Conservation (phyloP, 1,140 invertebrate species). For the Ceratina japonica region DNA sequence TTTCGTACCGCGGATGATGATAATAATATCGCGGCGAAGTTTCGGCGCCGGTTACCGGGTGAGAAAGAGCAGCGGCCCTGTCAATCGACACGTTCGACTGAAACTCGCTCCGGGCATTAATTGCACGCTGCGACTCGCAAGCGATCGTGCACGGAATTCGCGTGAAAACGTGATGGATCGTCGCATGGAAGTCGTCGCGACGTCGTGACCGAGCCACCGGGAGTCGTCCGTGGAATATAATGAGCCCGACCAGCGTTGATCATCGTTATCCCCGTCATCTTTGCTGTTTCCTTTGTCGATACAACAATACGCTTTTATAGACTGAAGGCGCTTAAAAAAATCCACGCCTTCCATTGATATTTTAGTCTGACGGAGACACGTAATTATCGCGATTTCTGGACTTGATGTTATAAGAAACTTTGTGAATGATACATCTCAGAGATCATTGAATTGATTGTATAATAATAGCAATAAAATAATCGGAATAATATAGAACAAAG, state of each 20-base stretch:
- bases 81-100: slow-evolving; percentile 11
- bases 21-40: slow-evolving; percentile 3
- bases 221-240: slow-evolving; percentile 54
- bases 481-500: too few relatives aligned
- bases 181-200: slow-evolving; percentile 51
- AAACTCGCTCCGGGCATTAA: slow-evolving; percentile 41
- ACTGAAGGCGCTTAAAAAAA: too few relatives aligned
- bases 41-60: too few relatives aligned
- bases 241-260: slow-evolving; percentile 33
- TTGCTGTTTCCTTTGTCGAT: slow-evolving; percentile 3
- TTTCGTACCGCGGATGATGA: not conserved
- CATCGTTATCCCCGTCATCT: slow-evolving; percentile 39
- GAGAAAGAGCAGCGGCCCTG: not conserved
- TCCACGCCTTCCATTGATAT: too few relatives aligned
- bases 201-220: slow-evolving; percentile 41
- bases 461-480: too few relatives aligned
- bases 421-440: too few relatives aligned
- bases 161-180: slow-evolving; percentile 64
- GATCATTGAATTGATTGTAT: too few relatives aligned
- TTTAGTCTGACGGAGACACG: too few relatives aligned
- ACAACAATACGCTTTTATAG: not conserved
- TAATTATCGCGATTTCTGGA: too few relatives aligned
- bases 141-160: slow-evolving; percentile 62
- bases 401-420: too few relatives aligned
- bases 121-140: slow-evolving; percentile 42